A percentile compares a stretch with the other conserved stretches of the same genome.
These are phyloP conservation scores for Megalops atlanticus DNA, from an alignment of 2,113 vertebrate species.

Conservation along the genomic window DNA sequence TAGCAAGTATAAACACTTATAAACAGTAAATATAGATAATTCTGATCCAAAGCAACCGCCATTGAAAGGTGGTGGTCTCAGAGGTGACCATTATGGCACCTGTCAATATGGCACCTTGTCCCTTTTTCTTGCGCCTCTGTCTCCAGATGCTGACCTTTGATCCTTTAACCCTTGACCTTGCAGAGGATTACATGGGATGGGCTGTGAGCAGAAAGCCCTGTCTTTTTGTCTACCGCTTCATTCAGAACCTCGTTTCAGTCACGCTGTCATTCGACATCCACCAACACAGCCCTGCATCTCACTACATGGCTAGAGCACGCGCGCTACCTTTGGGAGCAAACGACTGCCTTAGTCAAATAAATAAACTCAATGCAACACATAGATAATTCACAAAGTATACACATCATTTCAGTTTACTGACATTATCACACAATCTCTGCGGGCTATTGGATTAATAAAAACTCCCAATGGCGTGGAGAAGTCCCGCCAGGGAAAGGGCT, in stretches of 20 bases:
- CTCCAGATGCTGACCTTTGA: neutral
- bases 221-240: neutral
- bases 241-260: neutral
- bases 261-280: neutral
- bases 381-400: slow-evolving; percentile 16
- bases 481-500: neutral
- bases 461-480: no score
- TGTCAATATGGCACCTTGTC: neutral
- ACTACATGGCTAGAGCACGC: neutral
- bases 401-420: neutral
- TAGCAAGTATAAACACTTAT: neutral
- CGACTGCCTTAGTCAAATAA: neutral
- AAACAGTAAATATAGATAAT: neutral
- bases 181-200: neutral
- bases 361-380: slow-evolving; percentile 20
- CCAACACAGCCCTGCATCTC: neutral
- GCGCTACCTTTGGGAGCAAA: neutral
- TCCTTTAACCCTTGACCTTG: neutral
- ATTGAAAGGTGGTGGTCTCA: neutral
- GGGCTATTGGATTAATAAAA: neutral
- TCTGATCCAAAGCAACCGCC: neutral
- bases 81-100: neutral
- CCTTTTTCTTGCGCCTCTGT: neutral
- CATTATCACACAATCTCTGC: neutral
- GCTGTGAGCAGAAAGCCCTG: neutral